A percentile compares a stretch with the other conserved stretches of the same genome.
Evolutionary conservation across 2,113 vertebrate genomes (phyloP).

Genomic region (Ictalurus punctatus): DNA sequence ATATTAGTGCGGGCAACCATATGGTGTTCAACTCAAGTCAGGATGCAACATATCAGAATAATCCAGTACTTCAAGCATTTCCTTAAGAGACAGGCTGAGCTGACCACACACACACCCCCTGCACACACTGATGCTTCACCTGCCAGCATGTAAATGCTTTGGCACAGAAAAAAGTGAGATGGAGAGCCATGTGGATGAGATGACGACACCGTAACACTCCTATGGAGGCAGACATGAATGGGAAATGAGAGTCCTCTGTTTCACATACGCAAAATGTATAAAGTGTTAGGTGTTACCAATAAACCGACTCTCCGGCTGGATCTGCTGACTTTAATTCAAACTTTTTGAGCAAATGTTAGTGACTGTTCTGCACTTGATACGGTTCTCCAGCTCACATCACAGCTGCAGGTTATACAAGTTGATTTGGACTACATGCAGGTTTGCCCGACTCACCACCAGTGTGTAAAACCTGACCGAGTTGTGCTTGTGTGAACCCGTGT

Average conservation of each 20-base stretch:
- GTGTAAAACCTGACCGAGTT: not conserved
- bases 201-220: constrained; percentile 19
- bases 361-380: not conserved
- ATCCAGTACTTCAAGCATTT: not conserved
- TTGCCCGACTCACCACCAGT: not conserved
- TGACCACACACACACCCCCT: constrained; percentile 13
- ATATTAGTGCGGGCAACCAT: not conserved
- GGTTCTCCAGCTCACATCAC: not conserved
- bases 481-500: not conserved
- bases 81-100: not conserved
- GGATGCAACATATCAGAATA: not conserved
- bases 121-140: constrained; percentile 48
- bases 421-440: not conserved
- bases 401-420: not conserved
- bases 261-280: not conserved
- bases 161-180: constrained; percentile 52
- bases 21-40: not conserved
- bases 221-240: constrained; percentile 12
- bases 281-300: not conserved
- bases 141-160: constrained; percentile 50
- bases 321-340: not conserved
- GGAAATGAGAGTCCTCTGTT: not conserved
- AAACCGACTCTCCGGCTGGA: not conserved
- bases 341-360: not conserved
- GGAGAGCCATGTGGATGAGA: constrained; percentile 50